Evolutionary conservation across 2,113 vertebrate species (phyloP), one percentile per base, ranked within the genome.

Genomic region (Uropsilus gracilis): DNA sequence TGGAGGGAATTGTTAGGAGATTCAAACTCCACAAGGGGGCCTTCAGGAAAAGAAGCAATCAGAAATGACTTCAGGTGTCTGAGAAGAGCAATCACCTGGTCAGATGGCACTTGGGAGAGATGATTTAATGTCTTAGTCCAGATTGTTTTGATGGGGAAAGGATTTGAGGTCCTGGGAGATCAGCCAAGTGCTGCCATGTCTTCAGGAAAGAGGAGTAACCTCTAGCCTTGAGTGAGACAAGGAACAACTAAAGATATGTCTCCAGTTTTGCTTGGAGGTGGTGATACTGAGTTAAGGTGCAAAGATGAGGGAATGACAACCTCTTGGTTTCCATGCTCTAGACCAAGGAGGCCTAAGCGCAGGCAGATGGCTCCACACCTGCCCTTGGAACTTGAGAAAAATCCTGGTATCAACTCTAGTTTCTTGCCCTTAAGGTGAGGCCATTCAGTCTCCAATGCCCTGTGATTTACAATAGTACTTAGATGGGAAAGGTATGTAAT

Each of bases 391-490:
- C 81, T 85, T 24, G 8, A 22, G 48, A 80, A 44, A 71, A 89
- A 81, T 22, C 16, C 64, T 89, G 69, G 59, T 64, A 39, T 84
- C 46, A 46, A 5, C 34, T 63, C 71, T 84, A 71, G 20, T 26
- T 84, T 95, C 63, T 69, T 91, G 82, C 83, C 80, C 55, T 86
- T 91, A 34, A 37, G 34, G 76, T 57, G 46, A 87, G 28, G 16
- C 44, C 18, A 53, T 82, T 34, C 34, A 61, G 68, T 37, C 63
- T 80, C 84, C 90, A 93, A 46, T 92, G 64, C 37, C 34, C 88
- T 71, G 22, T 83, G 63, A 89, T 94, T 89, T 92, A 90, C 30
- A 92, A 10, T 17, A 55, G 63, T 46, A 86, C 50, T 78, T 94
- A 50, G 42, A 66, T 86, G 71, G 88, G 63, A 82, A 90, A 75